Percentiles rank a stretch among this genome's conserved stretches.
phyloP scores from a whole-genome alignment of 2,113 vertebrate species.

The Urocolius indicus region DNA sequence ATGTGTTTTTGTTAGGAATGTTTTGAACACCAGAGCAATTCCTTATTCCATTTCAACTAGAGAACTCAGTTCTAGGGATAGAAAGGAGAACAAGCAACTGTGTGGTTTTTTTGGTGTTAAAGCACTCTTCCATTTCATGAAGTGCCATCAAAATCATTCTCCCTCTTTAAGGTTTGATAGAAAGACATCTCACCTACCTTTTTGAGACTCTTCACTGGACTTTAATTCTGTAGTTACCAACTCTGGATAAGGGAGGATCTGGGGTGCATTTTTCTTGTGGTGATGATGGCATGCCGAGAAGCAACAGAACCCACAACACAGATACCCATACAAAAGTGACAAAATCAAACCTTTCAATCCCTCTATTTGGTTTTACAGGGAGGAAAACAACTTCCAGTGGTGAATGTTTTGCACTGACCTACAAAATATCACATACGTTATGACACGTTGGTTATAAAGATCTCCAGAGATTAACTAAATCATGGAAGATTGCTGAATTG shows the following conservation, averaged over 20 bases:
- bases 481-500: not conserved
- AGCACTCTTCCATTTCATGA: not conserved
- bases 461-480: not conserved
- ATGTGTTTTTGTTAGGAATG: not conserved
- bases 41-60: not conserved
- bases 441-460: not conserved
- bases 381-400: not conserved
- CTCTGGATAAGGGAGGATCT: not conserved
- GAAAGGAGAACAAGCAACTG: not conserved
- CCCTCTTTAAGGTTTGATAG: not conserved
- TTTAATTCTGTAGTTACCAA: not conserved
- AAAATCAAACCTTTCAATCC: not conserved
- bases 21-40: not conserved
- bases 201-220: not conserved
- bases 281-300: not conserved
- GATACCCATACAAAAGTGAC: not conserved
- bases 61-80: not conserved
- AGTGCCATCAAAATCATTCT: not conserved
- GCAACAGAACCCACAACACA: not conserved
- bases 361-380: not conserved
- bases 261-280: not conserved
- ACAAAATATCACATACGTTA: accelerated
- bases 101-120: not conserved
- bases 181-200: not conserved
- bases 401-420: accelerated